Evolutionary conservation across 2,113 vertebrate species (phyloP).

Genomic region (Coryphaenoides rupestris): DNA sequence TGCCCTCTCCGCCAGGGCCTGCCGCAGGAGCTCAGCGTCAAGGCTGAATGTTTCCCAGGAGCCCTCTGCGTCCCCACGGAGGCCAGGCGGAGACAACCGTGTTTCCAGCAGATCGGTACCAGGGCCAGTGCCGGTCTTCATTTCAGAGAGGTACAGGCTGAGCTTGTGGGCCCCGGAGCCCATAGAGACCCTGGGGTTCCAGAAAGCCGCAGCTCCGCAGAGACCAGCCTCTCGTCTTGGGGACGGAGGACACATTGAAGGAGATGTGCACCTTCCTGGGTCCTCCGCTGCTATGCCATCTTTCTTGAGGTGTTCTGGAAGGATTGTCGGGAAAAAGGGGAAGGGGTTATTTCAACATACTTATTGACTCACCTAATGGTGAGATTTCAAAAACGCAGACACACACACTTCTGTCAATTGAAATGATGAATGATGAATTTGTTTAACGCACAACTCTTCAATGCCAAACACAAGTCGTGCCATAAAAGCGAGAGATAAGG

Average conservation of each 20-base stretch:
- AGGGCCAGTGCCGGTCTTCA: conserved; percentile 27
- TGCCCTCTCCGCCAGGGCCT: conserved; percentile 35
- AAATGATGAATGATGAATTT: conserved; percentile 9
- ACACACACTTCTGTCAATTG: neutral
- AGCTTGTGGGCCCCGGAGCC: conserved; percentile 53
- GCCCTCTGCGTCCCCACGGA: conserved; percentile 12
- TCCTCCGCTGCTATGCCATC: conserved; percentile 21
- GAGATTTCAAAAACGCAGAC: too few species aligned
- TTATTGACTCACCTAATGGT: neutral
- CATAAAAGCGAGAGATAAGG: conserved; percentile 20
- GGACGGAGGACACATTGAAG: conserved; percentile 80
- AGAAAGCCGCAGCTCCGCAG: conserved; percentile 75
- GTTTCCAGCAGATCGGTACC: conserved; percentile 65
- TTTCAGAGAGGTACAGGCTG: conserved; percentile 66
- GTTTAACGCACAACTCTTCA: neutral
- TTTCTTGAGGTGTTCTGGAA: conserved; percentile 30
- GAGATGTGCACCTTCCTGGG: conserved; percentile 58
- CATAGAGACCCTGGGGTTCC: conserved; percentile 21
- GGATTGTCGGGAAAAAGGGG: conserved; percentile 12
- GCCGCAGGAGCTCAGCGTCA: conserved; percentile 59
- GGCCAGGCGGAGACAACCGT: conserved; percentile 44
- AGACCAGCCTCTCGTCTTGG: conserved; percentile 71
- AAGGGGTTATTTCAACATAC: neutral
- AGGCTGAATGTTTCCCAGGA: conserved; percentile 76
- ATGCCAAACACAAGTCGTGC: conserved; percentile 3